phyloP scores from a whole-genome alignment of 2,113 vertebrate genomes.

The Tachuris rubrigastra region DNA sequence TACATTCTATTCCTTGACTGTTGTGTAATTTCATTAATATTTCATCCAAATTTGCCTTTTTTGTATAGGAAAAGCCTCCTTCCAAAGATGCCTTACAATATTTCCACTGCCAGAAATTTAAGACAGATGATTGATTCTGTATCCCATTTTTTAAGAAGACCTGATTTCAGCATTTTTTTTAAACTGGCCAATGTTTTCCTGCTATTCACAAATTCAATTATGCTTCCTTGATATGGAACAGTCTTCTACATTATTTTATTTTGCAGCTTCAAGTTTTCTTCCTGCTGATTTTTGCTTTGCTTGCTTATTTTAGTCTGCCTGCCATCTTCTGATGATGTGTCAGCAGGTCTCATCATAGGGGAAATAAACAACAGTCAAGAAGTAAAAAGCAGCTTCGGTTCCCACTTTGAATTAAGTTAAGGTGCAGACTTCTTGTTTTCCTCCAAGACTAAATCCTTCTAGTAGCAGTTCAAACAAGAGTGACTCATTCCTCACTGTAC shows the following conservation, averaged over 20 bases:
- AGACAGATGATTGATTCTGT: background rate
- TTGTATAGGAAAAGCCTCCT: background rate
- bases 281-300: conserved; percentile 51
- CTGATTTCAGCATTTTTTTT: background rate
- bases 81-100: background rate
- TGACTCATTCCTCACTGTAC: background rate
- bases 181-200: background rate
- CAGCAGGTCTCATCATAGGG: conserved; percentile 17
- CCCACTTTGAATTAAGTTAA: conserved; percentile 11
- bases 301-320: conserved; percentile 41
- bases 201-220: conserved; percentile 61
- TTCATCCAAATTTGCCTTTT: background rate
- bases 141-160: background rate
- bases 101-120: conserved; percentile 14
- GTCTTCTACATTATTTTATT: conserved; percentile 52
- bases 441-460: background rate
- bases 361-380: background rate
- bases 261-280: conserved; percentile 49
- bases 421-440: background rate
- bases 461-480: background rate
- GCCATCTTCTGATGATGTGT: conserved; percentile 45
- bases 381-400: background rate
- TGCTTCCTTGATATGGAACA: conserved; percentile 26
- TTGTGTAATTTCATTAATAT: conserved; percentile 7
- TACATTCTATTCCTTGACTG: background rate